A percentile compares a stretch with the other conserved stretches of the same genome.
Evolutionary conservation across 2,113 vertebrate genomes (phyloP).

Genomic region (Prionailurus bengalensis): DNA sequence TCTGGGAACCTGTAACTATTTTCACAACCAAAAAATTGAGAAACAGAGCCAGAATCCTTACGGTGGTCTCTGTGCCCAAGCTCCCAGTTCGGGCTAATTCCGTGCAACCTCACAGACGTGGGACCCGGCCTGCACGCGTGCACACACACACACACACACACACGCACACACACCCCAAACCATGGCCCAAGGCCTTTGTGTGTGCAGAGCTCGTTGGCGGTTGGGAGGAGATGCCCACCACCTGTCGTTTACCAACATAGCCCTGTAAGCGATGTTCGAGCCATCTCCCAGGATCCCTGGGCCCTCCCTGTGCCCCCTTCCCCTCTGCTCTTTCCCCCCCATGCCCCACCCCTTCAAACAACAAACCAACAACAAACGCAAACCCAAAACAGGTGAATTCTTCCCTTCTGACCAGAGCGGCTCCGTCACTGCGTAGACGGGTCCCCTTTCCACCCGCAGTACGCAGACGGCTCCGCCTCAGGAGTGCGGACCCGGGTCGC

Average conservation of each 20-base stretch:
- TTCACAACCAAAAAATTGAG: background rate
- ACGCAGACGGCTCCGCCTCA: no score
- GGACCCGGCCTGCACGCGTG: background rate
- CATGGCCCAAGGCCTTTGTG: background rate
- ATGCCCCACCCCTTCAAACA: fast-evolving
- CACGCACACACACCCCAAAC: background rate
- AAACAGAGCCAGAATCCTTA: background rate
- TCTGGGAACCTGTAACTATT: background rate
- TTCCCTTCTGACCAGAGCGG: background rate
- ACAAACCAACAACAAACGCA: background rate
- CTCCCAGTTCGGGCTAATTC: background rate
- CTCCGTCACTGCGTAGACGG: fast-evolving
- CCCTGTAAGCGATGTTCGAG: fast-evolving
- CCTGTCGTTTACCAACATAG: fast-evolving
- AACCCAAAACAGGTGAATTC: background rate
- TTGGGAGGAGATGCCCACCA: background rate
- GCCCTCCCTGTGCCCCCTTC: fast-evolving
- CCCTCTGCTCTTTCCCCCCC: background rate
- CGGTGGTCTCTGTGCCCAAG: background rate
- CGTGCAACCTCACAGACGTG: fast-evolving
- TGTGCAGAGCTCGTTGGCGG: background rate
- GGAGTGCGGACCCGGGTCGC: no score
- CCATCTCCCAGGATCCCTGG: fast-evolving
- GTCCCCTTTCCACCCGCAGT: background rate
- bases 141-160: no score